Conservation (phyloP, 2,888 invertebrate species). For the Tinea semifulvella region DNA sequence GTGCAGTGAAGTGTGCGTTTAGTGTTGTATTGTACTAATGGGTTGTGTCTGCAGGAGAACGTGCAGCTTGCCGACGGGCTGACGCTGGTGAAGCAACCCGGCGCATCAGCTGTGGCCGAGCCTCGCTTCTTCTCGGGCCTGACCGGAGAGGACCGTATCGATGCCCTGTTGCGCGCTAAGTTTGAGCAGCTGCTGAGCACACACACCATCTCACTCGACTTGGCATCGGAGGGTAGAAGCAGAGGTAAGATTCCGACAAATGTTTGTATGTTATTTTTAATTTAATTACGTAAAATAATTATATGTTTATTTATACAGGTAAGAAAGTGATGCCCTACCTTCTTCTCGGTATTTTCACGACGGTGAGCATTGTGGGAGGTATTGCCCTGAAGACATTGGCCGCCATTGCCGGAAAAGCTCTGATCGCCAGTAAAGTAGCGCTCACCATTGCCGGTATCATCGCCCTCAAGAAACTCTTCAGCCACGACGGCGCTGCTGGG, state of each 20-base stretch:
- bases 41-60: constrained; percentile 48
- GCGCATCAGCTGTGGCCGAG: constrained; percentile 61
- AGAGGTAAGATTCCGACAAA: constrained; percentile 38
- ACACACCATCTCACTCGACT: constrained; percentile 71
- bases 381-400: constrained; percentile 75
- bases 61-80: constrained; percentile 70
- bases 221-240: constrained; percentile 61
- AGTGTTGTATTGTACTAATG: background rate
- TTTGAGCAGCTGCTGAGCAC: constrained; percentile 70
- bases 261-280: constrained; percentile 22
- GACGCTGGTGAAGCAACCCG: constrained; percentile 67
- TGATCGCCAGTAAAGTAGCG: constrained; percentile 78
- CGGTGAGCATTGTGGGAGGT: constrained; percentile 74
- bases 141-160: constrained; percentile 64
- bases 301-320: constrained; percentile 29
- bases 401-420: constrained; percentile 75
- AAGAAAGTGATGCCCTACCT: constrained; percentile 68
- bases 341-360: constrained; percentile 69
- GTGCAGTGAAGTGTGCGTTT: constrained; percentile 22
- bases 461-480: constrained; percentile 76
- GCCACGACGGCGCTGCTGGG: constrained; percentile 69
- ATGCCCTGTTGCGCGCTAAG: constrained; percentile 57
- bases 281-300: constrained; percentile 1
- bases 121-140: constrained; percentile 65
- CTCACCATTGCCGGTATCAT: constrained; percentile 77